Conservation (phyloP, 2,888 invertebrate species). For the Hymenopus coronatus region DNA sequence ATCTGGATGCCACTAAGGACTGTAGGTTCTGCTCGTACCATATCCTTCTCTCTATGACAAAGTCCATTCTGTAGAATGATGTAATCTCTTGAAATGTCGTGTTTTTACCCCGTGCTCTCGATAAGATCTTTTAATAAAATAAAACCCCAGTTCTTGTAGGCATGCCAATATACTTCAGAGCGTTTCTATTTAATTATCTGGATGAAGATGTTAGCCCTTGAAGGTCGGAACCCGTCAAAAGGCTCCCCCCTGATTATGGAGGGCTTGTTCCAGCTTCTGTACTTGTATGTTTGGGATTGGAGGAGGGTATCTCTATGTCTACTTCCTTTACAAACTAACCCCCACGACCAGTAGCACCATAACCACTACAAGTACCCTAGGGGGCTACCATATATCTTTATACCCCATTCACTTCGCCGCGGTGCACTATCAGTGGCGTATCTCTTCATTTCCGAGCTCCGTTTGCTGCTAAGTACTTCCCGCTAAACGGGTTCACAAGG, state of each 20-base stretch:
- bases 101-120: not conserved
- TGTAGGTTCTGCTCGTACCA: too few relatives aligned
- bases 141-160: not conserved
- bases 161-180: not conserved
- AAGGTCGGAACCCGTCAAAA: not conserved
- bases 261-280: not conserved
- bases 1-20: not conserved
- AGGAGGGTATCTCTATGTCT: not conserved
- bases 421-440: not conserved
- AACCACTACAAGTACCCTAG: conserved; percentile 6
- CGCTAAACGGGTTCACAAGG: not conserved
- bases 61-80: not conserved
- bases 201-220: not conserved
- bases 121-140: not conserved
- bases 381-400: conserved; percentile 24
- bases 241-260: not conserved
- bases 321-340: not conserved
- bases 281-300: not conserved
- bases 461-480: not conserved
- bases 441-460: not conserved
- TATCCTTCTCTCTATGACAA: not conserved
- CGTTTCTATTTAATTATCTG: not conserved
- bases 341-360: not conserved
- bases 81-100: not conserved
- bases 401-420: conserved; percentile 19